Percentiles rank a stretch among this genome's conserved stretches.
Evolutionary conservation across 2,113 vertebrate species (phyloP).

Genomic region (Pluvianellus socialis): DNA sequence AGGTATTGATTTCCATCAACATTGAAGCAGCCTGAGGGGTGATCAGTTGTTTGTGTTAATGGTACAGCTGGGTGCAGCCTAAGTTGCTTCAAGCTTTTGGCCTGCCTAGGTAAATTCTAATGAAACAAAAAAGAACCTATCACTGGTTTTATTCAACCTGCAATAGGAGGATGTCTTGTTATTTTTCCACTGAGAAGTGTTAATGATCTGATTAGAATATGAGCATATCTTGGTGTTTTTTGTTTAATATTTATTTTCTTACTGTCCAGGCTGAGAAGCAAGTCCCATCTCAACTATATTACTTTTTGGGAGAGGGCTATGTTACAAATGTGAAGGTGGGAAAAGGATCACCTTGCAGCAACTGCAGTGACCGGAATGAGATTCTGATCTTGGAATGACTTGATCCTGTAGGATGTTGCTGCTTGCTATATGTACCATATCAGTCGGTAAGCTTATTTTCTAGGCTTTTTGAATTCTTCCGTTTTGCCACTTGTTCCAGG

Average conservation of each 20-base stretch:
- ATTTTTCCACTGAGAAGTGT: neutral
- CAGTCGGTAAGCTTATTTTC: neutral
- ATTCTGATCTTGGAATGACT: neutral
- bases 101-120: neutral
- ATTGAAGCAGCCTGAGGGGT: neutral
- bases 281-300: neutral
- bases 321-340: neutral
- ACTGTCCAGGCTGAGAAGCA: neutral
- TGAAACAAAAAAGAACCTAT: neutral
- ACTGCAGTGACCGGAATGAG: neutral
- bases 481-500: neutral
- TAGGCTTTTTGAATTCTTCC: neutral
- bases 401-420: neutral
- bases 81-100: neutral
- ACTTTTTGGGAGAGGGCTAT: neutral
- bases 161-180: neutral
- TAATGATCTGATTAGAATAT: neutral
- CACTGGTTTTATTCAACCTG: neutral
- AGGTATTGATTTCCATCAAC: slow-evolving; percentile 47
- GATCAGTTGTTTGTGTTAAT: slow-evolving; percentile 21
- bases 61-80: neutral
- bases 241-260: neutral
- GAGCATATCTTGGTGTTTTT: neutral
- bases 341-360: neutral
- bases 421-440: neutral